Base-by-base conservation (phyloP, 2,113 vertebrate genomes). In the Tupaia chinensis region DNA sequence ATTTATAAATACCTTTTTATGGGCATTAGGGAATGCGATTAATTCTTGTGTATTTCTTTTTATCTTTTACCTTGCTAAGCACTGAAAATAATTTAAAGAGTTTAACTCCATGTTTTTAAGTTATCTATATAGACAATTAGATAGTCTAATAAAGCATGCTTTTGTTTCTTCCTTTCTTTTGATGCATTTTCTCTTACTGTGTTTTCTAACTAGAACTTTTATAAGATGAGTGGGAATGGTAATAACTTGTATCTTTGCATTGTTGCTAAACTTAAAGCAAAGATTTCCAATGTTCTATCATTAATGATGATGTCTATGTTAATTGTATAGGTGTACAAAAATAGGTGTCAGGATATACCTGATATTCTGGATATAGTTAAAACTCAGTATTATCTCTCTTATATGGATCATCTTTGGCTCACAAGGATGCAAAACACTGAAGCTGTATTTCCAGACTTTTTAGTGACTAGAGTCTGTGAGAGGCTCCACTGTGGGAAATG, bases 31-130 rank as follows among this genome's bases (percentile, higher is more conserved):
- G 87, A 92, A 87, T 72, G 17, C 15, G 86, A 53, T 63, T 74
- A 16, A 73, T 65, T 90, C 27, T 58, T 20, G 1, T 8, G 4
- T 60, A 27, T 58, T 82, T 78, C 54, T 58, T n/a, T 92, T 89
- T 89, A 61, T 22, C 23, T 87, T 81, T 7, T 89, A 58, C 29
- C 25, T 60, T 95, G 17, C 20, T 68, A 80, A 88, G 7, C 25
- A 86, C 3, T 81, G 14, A 89, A 76, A 76, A 23, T 69, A 93
- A 87, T 76, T 84, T 4, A 93, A 91, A 87, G 13, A 56, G 78
- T 77, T 93, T 88, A 89, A 78, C 8, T 32, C 66, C 20, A 70
- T 5, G 0, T 82, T 82, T n/a, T 29, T 78, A 32, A 7, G 8
- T 66, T 87, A 69, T 63, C 80, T 73, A 93, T 60, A 70, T n/a